Percentiles rank a stretch among this genome's conserved stretches.
Evolutionary conservation across 1,140 invertebrate species (phyloP).

Genomic region (Aradophagus sp.): DNA sequence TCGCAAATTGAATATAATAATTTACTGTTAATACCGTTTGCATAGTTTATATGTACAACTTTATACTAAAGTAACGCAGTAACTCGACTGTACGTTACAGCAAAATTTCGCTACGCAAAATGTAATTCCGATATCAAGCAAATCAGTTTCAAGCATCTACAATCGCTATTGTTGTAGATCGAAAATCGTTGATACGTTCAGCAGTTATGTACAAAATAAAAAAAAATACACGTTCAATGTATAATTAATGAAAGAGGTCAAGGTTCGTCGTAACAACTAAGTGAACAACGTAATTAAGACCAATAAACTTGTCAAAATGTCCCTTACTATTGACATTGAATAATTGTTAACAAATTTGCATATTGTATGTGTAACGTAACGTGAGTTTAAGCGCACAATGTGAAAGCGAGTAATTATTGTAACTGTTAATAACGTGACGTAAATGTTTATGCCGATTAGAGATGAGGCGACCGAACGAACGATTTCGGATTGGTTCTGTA

Average conservation of each 20-base stretch:
- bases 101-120: too few relatives aligned
- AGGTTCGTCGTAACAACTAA: constrained; percentile 32
- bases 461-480: constrained; percentile 28
- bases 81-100: too few relatives aligned
- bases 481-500: constrained; percentile 58
- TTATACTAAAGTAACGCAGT: too few relatives aligned
- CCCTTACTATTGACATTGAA: constrained; percentile 48
- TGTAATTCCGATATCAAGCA: too few relatives aligned
- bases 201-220: background rate
- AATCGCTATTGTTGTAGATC: too few relatives aligned
- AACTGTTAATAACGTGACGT: constrained; percentile 34
- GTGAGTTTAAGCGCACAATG: constrained; percentile 26
- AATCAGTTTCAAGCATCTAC: too few relatives aligned
- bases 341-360: constrained; percentile 43
- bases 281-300: constrained; percentile 36
- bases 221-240: constrained; percentile 4
- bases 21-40: too few relatives aligned
- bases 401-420: constrained; percentile 33
- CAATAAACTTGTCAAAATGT: constrained; percentile 54
- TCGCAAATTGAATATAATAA: too few relatives aligned
- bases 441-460: constrained; percentile 25
- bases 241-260: constrained; percentile 40
- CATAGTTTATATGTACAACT: too few relatives aligned
- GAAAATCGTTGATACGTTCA: constrained; percentile 1
- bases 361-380: constrained; percentile 17